Conservation (phyloP, 1,140 invertebrate species). For the Zaprionus taronus region DNA sequence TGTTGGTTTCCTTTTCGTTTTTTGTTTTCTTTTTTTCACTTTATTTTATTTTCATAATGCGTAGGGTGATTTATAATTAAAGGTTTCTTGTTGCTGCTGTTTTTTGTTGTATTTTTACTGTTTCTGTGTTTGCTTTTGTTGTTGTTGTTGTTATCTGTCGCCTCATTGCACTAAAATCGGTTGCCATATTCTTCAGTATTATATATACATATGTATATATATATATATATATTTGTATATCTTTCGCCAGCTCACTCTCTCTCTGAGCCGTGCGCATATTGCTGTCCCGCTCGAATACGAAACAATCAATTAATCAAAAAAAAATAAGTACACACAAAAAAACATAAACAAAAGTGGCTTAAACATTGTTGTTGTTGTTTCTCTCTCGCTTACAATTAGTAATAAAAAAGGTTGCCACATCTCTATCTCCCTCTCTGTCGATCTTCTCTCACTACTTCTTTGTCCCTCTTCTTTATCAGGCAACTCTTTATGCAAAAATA, state of each 20-base stretch:
- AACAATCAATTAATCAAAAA: slow-evolving; percentile 45
- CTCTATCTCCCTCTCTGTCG: not conserved
- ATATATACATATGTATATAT: not conserved
- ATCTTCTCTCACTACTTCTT: slow-evolving; percentile 8
- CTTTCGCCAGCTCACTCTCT: slow-evolving; percentile 5
- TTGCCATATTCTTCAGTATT: slow-evolving; percentile 33
- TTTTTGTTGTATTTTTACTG: not conserved
- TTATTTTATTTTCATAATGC: slow-evolving; percentile 51
- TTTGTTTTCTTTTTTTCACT: slow-evolving; percentile 28
- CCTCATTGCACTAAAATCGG: slow-evolving; percentile 68
- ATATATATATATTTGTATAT: not conserved
- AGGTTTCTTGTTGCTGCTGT: slow-evolving; percentile 1
- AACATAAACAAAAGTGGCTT: slow-evolving; percentile 65
- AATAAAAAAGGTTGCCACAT: slow-evolving; percentile 29
- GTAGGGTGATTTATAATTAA: slow-evolving; percentile 30
- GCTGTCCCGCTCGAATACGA: slow-evolving; percentile 48
- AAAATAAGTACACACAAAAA: slow-evolving; percentile 53
- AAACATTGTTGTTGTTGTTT: slow-evolving; percentile 30
- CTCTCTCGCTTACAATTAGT: slow-evolving; percentile 30
- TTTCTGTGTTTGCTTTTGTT: slow-evolving; percentile 6
- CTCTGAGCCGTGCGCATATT: slow-evolving; percentile 44
- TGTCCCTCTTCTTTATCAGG: slow-evolving; percentile 44
- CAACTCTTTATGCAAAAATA: slow-evolving; percentile 57
- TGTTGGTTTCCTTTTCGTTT: slow-evolving; percentile 12
- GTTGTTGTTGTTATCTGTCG: slow-evolving; percentile 38